Evolutionary conservation across 64 coral and sea anemone genomes (phyloP), one percentile per base, ranked within the genome.

Genomic region (Stichodactyla mertensii): DNA sequence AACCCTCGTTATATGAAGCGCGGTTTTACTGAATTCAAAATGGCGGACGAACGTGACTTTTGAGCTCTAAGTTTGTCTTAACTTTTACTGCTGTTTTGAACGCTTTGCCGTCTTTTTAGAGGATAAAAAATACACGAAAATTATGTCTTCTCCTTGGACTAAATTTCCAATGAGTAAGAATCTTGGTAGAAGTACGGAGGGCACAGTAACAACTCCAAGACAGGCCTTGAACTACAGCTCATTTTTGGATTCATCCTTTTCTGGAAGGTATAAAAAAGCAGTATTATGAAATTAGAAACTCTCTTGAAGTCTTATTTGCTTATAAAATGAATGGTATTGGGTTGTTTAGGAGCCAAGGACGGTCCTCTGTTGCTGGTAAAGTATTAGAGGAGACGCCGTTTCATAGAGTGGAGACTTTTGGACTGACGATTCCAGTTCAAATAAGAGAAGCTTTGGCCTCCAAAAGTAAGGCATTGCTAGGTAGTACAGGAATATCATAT

Each of bases 391-490:
- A 99, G 55, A 99, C 93, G 24, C 74, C 93, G 53, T 74, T 84
- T 31, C 97, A 89, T 74, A 80, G 85, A 18, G 93, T 95, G 16
- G 91, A 99, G 52, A 95, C 88, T 19, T 99, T 92, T 95, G 97
- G 97, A 58, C 67, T 90, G 20, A 87, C 97, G 67, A 85, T 99
- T 19, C 97, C 97, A 14, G 97, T 99, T 10, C 97, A 99, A 87
- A 92, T 99, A 12, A 94, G 88, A 87, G 97, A 99, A 83, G 90
- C 85, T 54, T 77, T 99, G 16, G 78, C 52, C 26, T 23, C 15
- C 0, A 81, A 28, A 55, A 54, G 53, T 85, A 26, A 82, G 80
- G 0, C 18, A 77, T 77, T 58, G 56, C 14, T 45, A 45, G 36
- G 36, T 2, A 45, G 36, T 2, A 45, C 3, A 2, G 36, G 36